Evolutionary conservation across 2,113 vertebrate species (phyloP).

Genomic region (Hyperoodon ampullatus): DNA sequence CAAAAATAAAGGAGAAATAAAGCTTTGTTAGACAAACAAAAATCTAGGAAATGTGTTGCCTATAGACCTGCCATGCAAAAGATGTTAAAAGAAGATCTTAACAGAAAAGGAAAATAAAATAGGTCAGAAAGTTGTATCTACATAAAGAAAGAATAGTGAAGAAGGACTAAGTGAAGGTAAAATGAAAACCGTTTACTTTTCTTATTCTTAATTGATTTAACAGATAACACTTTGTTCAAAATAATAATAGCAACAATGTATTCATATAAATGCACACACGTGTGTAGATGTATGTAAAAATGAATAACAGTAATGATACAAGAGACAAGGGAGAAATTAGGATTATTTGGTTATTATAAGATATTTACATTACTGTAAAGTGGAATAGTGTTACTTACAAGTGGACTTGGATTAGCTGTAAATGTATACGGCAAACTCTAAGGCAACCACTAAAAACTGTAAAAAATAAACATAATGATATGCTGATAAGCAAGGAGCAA

Average conservation of each 20-base stretch:
- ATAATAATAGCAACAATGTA: neutral
- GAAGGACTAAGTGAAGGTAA: neutral
- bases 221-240: neutral
- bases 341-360: neutral
- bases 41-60: neutral
- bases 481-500: neutral
- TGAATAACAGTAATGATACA: neutral
- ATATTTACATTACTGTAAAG: neutral
- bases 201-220: neutral
- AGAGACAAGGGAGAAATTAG: neutral
- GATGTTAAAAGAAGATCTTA: neutral
- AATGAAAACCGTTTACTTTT: neutral
- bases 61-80: neutral
- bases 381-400: neutral
- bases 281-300: neutral
- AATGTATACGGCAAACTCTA: neutral
- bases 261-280: neutral
- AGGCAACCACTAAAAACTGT: neutral
- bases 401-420: neutral
- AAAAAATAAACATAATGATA: neutral
- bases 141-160: neutral
- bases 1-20: neutral
- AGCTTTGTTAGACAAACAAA: neutral
- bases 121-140: neutral
- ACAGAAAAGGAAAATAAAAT: neutral